Base-by-base conservation (phyloP, 1,140 invertebrate species). In the Drosophila lacertosa region DNA sequence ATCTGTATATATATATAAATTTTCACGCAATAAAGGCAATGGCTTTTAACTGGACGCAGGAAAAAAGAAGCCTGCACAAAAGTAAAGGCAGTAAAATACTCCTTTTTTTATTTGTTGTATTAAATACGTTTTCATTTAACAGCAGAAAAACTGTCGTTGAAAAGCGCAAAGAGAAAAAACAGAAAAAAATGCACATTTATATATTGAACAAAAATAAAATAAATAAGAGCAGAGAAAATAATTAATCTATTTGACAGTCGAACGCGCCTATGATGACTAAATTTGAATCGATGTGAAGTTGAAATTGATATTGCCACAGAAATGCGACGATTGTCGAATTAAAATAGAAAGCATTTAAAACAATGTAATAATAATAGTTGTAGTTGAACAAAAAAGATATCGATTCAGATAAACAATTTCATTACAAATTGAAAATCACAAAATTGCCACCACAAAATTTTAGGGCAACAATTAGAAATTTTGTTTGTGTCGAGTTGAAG, bases 11-110 rank as follows among this genome's bases (percentile, higher is more conserved):
- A 63, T 74, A 75, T 74, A 86, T 88, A 77, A 74, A 88, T 86
- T 88, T 86, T 62, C 77, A 58, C 77, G 64, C 73, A 88, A 84
- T 78, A 83, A 84, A 80, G 81, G 58, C 60, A 54, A 69, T 57
- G 63, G 69, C 60, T 54, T 66, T 74, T 48, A 58, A 37, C 74
- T 44, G 20, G 9, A n/a, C n/a, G n/a, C n/a, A 24, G 18, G 45
- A 13, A 10, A 74, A 73, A 74, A 74, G 40, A 54, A 40, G 32
- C 16, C 24, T 24, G 13, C 24, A 26, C 47, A 26, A 40, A 44
- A 53, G 57, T 39, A 64, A 54, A 35, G 20, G 55, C 48, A 39
- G 57, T 68, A 55, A 83, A 82, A 82, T 67, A 77, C 66, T 55
- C n/a, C n/a, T n/a, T n/a, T n/a, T n/a, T n/a, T 2, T 22, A 63